Conservation (phyloP, 2,888 invertebrate genomes). For the Idaea dimidiata region DNA sequence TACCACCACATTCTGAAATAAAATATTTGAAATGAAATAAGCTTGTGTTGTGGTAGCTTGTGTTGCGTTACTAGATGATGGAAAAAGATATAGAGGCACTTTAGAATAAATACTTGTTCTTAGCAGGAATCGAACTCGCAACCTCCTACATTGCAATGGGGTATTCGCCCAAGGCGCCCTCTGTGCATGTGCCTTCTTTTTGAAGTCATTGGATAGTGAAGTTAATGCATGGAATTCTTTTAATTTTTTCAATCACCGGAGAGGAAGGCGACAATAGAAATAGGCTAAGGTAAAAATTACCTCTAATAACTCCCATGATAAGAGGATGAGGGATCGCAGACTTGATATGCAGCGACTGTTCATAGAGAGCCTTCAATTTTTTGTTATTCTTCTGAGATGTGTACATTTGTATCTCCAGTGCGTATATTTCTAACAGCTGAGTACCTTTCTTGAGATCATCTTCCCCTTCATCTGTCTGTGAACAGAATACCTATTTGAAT, state of each 20-base stretch:
- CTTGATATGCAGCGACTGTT: slow-evolving; percentile 98
- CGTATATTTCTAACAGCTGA: slow-evolving; percentile 98
- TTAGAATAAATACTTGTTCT: no score
- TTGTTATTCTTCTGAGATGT: slow-evolving; percentile 99
- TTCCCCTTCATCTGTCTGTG: slow-evolving; percentile 96
- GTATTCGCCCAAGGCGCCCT: no score
- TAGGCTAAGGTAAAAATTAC: slow-evolving; percentile 61
- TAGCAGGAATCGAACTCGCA: no score
- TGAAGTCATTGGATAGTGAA: no score
- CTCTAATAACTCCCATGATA: slow-evolving; percentile 99
- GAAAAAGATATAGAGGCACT: no score
- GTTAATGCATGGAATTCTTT: no score
- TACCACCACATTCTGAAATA: slow-evolving; percentile 95
- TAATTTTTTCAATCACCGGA: no score
- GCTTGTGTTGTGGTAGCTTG: no score
- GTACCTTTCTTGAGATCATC: slow-evolving; percentile 99
- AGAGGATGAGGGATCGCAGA: slow-evolving; percentile 99
- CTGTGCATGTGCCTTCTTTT: no score
- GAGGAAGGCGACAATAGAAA: no score
- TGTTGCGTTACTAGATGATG: no score
- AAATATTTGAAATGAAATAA: slow-evolving; percentile 7
- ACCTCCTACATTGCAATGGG: no score
- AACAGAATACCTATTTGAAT: slow-evolving; percentile 3
- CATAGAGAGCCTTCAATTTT: slow-evolving; percentile 96
- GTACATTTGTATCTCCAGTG: slow-evolving; percentile 99